A percentile compares a stretch with the other conserved stretches of the same genome.
These are phyloP conservation scores for Epicauta chinensis DNA, from an alignment of 1,140 invertebrate species.

Conservation along the genomic window DNA sequence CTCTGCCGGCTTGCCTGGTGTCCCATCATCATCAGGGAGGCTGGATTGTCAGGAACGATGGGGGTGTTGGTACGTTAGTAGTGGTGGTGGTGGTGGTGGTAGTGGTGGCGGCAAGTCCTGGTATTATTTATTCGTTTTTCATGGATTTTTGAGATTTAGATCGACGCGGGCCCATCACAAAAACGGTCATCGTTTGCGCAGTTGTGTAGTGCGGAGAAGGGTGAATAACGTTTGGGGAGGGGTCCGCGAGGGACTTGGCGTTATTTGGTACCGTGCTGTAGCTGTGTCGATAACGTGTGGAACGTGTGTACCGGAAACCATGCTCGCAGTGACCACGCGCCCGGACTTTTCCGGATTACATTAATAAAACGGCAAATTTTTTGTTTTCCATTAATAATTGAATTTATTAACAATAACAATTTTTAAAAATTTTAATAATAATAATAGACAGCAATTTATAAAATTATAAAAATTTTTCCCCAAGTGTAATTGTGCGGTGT, in stretches of 20 bases:
- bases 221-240: constrained; percentile 23
- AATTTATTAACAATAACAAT: background rate
- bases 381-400: too few species aligned
- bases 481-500: too few species aligned
- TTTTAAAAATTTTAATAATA: background rate
- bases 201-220: constrained; percentile 22
- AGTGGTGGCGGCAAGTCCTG: constrained; percentile 37
- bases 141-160: constrained; percentile 45
- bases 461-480: too few species aligned
- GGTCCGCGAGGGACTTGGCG: constrained; percentile 28
- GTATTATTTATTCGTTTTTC: constrained; percentile 44
- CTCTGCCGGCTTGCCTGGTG: background rate
- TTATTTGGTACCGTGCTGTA: constrained; percentile 27
- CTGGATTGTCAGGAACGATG: too few species aligned
- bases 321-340: constrained; percentile 28
- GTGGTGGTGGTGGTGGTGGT: constrained; percentile 44
- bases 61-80: constrained; percentile 42
- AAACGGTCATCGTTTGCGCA: constrained; percentile 36
- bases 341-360: constrained; percentile 17
- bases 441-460: too few species aligned
- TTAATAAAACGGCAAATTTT: too few species aligned
- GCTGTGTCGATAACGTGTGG: constrained; percentile 20
- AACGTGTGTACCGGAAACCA: constrained; percentile 29
- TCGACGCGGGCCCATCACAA: constrained; percentile 39
- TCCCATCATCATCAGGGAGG: too few species aligned